Evolutionary conservation across 2,113 vertebrate species (phyloP), one percentile per base, ranked within the genome.

Genomic region (Arothron firmamentum): DNA sequence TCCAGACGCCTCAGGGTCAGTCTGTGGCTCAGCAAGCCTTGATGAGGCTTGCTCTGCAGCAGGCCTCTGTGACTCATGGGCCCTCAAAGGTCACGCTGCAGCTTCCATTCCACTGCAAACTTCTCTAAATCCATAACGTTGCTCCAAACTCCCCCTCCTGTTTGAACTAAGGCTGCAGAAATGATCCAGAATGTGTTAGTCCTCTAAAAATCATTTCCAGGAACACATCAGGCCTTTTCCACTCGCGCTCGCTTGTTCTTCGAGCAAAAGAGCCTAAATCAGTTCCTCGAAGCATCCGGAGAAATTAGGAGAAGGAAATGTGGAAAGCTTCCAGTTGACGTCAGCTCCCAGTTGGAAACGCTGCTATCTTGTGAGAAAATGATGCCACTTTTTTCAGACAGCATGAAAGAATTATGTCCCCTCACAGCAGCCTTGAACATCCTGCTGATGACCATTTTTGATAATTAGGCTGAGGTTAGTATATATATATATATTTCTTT

Each of bases 221-320:
- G 25, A 28, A 7, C 25, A 5, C 25, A 5, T 28, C 25, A 28
- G 25, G 6, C 25, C 25, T 28, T 28, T 28, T 28, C 4, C 25
- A 28, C 25, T 63, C 23, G 20, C 56, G 48, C 49, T 67, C 21
- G 49, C 45, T 64, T 72, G 71, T 77, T 75, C 73, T 65, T 72
- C 65, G 75, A 77, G 74, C 63, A 77, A 78, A 73, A 59, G 52
- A 14, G 52, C 68, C 28, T 10, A 42, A 38, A 67, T 8, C 23
- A 46, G 56, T 64, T 78, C 65, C 74, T 82, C 79, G 65, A 41
- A 72, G 62, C 50, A 60, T 77, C 70, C 74, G 65, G 55, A 74
- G 56, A 10, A 38, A 38, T 38, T 28, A 15, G 73, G 52, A 31
- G 59, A 66, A 70, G 52, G 43, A 28, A 23, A 69, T 55, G 18